A percentile compares a stretch with the other conserved stretches of the same genome.
Evolutionary conservation across 2,888 invertebrate species (phyloP).

Genomic region (Nephrotoma flavescens): DNA sequence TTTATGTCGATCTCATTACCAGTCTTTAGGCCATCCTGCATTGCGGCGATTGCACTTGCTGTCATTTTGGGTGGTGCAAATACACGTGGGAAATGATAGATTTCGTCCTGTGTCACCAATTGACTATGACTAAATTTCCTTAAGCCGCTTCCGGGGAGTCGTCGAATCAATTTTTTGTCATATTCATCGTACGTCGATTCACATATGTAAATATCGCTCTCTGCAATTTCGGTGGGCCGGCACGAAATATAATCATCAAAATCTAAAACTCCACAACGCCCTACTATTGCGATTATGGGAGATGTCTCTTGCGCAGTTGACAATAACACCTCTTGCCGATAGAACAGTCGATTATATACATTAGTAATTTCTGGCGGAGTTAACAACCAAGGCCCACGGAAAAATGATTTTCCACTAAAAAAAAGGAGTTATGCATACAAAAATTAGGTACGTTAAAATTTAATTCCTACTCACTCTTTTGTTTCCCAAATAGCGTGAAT

Average conservation of each 20-base stretch:
- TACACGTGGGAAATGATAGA: conserved; percentile 61
- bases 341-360: conserved; percentile 64
- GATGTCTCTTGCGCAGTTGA: conserved; percentile 85
- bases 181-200: conserved; percentile 85
- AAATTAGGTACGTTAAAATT: neutral
- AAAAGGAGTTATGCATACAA: conserved; percentile 11
- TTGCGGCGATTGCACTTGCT: conserved; percentile 7
- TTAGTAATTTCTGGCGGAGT: conserved; percentile 78
- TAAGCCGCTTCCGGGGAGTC: conserved; percentile 49
- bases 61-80: conserved; percentile 39
- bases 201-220: conserved; percentile 84
- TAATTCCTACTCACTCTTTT: conserved; percentile 49
- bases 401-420: conserved; percentile 73
- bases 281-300: conserved; percentile 79
- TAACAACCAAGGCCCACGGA: conserved; percentile 89
- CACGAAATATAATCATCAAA: conserved; percentile 79
- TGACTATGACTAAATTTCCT: conserved; percentile 70
- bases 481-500: conserved; percentile 93
- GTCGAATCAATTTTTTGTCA: conserved; percentile 55
- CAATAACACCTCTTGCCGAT: conserved; percentile 83
- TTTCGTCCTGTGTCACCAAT: conserved; percentile 84
- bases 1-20: conserved; percentile 19
- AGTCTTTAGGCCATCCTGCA: conserved; percentile 5
- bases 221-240: conserved; percentile 87
- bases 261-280: conserved; percentile 81